Base-by-base conservation (phyloP, 2,797 vertebrate genomes). In the Phrynocephalus forsythii region DNA sequence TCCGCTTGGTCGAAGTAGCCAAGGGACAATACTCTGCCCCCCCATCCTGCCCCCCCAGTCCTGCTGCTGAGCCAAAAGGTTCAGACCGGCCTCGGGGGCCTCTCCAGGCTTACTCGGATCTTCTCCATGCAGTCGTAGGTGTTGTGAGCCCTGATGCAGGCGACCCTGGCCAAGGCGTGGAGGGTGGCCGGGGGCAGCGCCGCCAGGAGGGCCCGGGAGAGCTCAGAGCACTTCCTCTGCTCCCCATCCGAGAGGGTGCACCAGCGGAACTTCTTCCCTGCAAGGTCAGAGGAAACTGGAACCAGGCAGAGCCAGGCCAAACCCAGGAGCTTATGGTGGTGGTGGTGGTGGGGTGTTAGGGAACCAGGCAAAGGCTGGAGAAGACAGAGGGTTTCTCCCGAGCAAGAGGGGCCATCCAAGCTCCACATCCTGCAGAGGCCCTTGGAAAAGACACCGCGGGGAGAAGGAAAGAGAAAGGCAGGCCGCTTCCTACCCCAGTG, bases 221-320 rank as follows among this genome's bases (percentile, higher is more conserved):
- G 94, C 28, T 98, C 97, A 33, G 98, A 98, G 94, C 98, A 99
- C 92, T 98, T 99, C 84, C 95, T 98, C 94, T 98, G 98, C 52
- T 99, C 98, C 4, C 95, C 93, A 81, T 98, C 97, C 0, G 98
- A 99, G 73, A 98, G 96, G 0, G 98, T 97, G 95, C 98, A 99
- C 98, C 98, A 99, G 15, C 98, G 97, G 89, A 97, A 97, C 93
- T 99, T 99, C 95, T 98, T 99, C n/a, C 97, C 98, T 99, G 87
- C 0, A 80, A 10, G 0, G 38, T 56, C 72, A 90, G 48, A 90
- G 89, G 69, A 44, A 5, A 3, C 38, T 44, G 38, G 38, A 44
- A 44, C 3, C 38, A 44, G 38, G 38, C 38, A 44, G 38, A 44
- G 5, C 38, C 38, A 44, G 38, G 38, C 38, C 38, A 44, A 44